These are phyloP conservation scores for Ptyas mucosa DNA, from an alignment of 2,113 vertebrate genomes.

Conservation along the genomic window DNA sequence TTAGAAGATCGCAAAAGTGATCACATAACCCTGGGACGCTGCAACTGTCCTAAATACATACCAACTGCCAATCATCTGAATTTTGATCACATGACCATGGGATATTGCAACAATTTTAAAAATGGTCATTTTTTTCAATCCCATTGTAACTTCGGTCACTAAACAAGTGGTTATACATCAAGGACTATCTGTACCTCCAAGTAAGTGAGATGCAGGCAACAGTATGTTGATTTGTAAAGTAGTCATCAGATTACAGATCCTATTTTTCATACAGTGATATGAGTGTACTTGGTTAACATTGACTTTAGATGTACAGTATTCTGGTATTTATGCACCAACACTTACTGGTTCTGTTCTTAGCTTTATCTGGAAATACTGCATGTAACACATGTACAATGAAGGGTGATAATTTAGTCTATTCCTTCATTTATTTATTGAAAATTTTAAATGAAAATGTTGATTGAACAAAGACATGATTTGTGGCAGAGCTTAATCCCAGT, in stretches of 20 bases:
- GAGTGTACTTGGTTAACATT: not conserved
- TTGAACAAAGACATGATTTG: not conserved
- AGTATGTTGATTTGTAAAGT: not conserved
- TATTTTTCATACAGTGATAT: not conserved
- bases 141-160: not conserved
- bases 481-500: not conserved
- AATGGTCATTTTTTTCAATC: not conserved
- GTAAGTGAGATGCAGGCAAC: not conserved
- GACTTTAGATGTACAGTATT: not conserved
- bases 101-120: not conserved
- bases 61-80: not conserved
- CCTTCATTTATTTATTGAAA: not conserved
- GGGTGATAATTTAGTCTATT: not conserved
- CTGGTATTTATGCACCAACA: not conserved
- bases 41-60: not conserved
- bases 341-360: not conserved
- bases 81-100: not conserved
- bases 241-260: not conserved
- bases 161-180: not conserved
- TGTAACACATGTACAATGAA: not conserved
- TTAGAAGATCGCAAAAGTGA: not conserved
- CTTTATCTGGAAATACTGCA: not conserved
- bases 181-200: not conserved
- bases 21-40: not conserved
- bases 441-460: not conserved